phyloP scores from a whole-genome alignment of 2,113 vertebrate genomes.

The Lutjanus erythropterus region DNA sequence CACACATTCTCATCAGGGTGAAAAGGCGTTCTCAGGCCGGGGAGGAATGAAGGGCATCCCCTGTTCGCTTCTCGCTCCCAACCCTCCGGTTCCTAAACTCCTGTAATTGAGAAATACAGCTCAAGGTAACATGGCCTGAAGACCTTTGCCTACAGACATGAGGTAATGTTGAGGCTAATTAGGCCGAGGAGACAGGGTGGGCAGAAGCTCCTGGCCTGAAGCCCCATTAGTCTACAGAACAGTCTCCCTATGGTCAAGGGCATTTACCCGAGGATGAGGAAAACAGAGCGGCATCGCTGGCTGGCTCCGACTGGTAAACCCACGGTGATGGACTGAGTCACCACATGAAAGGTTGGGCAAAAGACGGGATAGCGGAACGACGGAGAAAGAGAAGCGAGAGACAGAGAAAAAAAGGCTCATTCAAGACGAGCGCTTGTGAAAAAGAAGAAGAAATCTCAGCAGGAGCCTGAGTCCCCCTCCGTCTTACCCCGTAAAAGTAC shows the following conservation, averaged over 20 bases:
- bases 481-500: constrained; percentile 35
- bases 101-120: constrained; percentile 66
- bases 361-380: constrained; percentile 38
- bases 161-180: constrained; percentile 78
- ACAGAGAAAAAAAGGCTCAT: constrained; percentile 41
- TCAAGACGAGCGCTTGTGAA: constrained; percentile 28
- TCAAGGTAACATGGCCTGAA: constrained; percentile 66
- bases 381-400: background rate
- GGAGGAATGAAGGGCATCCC: constrained; percentile 53
- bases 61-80: constrained; percentile 30
- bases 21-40: constrained; percentile 41
- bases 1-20: constrained; percentile 41
- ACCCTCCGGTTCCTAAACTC: constrained; percentile 2
- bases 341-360: constrained; percentile 72
- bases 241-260: constrained; percentile 66
- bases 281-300: constrained; percentile 64
- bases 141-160: constrained; percentile 77
- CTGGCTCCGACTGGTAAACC: constrained; percentile 52
- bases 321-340: constrained; percentile 52
- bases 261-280: constrained; percentile 67
- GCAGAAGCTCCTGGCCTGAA: constrained; percentile 57
- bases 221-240: constrained; percentile 59
- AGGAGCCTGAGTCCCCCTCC: constrained; percentile 41
- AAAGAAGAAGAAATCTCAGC: constrained; percentile 64
- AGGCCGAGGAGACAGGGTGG: constrained; percentile 63